These are phyloP conservation scores for Emydocephalus ijimae DNA, from an alignment of 2,113 vertebrate species.

Conservation along the genomic window DNA sequence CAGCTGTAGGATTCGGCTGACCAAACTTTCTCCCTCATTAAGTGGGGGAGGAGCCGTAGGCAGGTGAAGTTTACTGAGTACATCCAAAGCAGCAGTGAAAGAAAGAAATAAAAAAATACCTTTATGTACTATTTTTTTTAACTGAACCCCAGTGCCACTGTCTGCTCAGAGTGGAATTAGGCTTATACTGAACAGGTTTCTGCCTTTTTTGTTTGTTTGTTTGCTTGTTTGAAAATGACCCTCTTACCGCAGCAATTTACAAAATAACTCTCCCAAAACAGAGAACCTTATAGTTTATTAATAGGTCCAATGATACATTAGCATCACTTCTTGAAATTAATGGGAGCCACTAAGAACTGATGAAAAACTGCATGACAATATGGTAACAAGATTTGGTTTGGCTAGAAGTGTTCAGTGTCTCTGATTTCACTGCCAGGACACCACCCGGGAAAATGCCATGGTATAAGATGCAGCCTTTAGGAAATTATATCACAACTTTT, in stretches of 20 bases:
- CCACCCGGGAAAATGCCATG: constrained; percentile 1
- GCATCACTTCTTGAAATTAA: constrained; percentile 11
- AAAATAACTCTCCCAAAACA: constrained; percentile 6
- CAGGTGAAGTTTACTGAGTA: constrained; percentile 98
- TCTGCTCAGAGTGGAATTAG: constrained; percentile 65
- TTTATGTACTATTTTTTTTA: constrained; percentile 66
- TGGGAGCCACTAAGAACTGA: constrained; percentile 31
- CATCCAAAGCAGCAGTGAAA: constrained; percentile 94
- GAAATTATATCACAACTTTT: constrained; percentile 41
- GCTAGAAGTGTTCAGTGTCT: neutral
- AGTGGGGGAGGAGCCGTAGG: constrained; percentile 98
- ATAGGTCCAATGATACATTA: neutral
- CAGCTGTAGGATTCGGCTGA: constrained; percentile 99
- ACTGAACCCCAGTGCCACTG: constrained; percentile 65
- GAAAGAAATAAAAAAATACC: constrained; percentile 81
- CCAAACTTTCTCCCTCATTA: constrained; percentile 99
- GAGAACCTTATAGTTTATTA: constrained; percentile 19
- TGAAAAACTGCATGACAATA: constrained; percentile 1
- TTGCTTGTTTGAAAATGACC: constrained; percentile 34
- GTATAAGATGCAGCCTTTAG: constrained; percentile 34
- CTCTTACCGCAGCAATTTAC: constrained; percentile 51
- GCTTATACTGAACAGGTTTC: constrained; percentile 65
- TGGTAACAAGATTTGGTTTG: neutral
- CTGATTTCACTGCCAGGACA: constrained; percentile 49
- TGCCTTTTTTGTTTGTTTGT: constrained; percentile 17